These are phyloP conservation scores for Trichonephila clavipes DNA, from an alignment of 1,140 invertebrate species.

Conservation along the genomic window DNA sequence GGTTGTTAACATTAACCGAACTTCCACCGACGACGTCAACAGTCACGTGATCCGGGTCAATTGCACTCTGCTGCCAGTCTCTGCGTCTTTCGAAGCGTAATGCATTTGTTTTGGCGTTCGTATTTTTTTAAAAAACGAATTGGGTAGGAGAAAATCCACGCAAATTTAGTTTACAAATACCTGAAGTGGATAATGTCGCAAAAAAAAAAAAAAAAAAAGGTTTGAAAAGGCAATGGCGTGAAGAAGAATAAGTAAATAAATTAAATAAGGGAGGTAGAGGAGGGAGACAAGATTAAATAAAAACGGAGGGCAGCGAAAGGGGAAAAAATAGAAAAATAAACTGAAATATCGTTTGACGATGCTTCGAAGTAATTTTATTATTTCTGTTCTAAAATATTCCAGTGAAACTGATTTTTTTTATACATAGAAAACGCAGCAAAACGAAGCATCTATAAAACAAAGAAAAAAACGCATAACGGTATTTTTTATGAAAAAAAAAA, in stretches of 20 bases:
- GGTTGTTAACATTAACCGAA: constrained; percentile 53
- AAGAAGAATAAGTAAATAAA: not conserved
- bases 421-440: too few relatives aligned
- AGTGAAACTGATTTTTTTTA: too few relatives aligned
- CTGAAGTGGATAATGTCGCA: not conserved
- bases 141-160: not conserved
- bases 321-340: too few relatives aligned
- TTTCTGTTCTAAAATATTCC: too few relatives aligned
- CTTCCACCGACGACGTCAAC: constrained; percentile 25
- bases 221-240: not conserved
- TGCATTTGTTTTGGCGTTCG: not conserved
- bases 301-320: not conserved
- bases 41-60: constrained; percentile 41
- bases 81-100: not conserved
- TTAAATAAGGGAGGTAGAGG: not conserved
- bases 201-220: not conserved
- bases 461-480: too few relatives aligned
- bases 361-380: too few relatives aligned
- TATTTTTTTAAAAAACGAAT: not conserved
- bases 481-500: too few relatives aligned
- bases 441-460: too few relatives aligned
- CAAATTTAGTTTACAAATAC: not conserved
- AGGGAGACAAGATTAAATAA: not conserved
- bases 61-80: not conserved
- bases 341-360: too few relatives aligned